These are phyloP conservation scores for Pseudomyrmex cubaensis DNA, from an alignment of 1,140 invertebrate species.

Conservation along the genomic window DNA sequence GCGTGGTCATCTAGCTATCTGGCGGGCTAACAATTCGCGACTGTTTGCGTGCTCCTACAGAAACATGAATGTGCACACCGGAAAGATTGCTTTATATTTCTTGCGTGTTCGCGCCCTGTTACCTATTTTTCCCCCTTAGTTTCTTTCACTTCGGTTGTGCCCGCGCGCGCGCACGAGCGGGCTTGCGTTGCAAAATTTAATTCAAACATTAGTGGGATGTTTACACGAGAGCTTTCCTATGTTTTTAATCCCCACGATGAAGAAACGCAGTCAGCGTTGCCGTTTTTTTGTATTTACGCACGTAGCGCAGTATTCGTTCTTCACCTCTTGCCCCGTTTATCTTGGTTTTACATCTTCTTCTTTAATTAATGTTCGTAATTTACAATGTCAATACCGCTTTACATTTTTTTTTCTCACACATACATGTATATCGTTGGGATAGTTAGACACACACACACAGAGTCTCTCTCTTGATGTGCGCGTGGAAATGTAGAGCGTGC, in stretches of 20 bases:
- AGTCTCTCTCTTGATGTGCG: too few species aligned
- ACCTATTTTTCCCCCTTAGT: slow-evolving; percentile 14
- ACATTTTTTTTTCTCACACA: background rate
- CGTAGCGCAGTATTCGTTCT: background rate
- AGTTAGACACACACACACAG: background rate
- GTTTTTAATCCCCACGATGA: slow-evolving; percentile 7
- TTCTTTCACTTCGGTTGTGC: background rate
- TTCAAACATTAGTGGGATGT: slow-evolving; percentile 31
- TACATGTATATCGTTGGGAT: background rate
- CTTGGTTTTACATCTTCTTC: background rate
- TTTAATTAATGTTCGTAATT: slow-evolving; percentile 1
- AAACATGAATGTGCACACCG: background rate
- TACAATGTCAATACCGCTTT: background rate
- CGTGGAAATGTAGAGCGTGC: too few species aligned
- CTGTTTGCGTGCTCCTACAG: background rate
- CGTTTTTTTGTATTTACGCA: slow-evolving; percentile 5
- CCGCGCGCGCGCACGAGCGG: background rate
- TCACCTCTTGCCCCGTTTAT: background rate
- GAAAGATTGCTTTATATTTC: slow-evolving; percentile 44
- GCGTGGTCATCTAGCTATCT: too few species aligned
- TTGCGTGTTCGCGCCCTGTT: slow-evolving; percentile 5
- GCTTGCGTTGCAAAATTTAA: slow-evolving; percentile 47
- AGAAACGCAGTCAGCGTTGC: background rate
- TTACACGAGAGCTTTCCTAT: slow-evolving; percentile 18
- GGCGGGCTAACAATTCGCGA: background rate